Percentiles rank a stretch among this genome's conserved stretches.
phyloP scores from a whole-genome alignment of 2,113 vertebrate genomes.

The Entelurus aequoreus region DNA sequence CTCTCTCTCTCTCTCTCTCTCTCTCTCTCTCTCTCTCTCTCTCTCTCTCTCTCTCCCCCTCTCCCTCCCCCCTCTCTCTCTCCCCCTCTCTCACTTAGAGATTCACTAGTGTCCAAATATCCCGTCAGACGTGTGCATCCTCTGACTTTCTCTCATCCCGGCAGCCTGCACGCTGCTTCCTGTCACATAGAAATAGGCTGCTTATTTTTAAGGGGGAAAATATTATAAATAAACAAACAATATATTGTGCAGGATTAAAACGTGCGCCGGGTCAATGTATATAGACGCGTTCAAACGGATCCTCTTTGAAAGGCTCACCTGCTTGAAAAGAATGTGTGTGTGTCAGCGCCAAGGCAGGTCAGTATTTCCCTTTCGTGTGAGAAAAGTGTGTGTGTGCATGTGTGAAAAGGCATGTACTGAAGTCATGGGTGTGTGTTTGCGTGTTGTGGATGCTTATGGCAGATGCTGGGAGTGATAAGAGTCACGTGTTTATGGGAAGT shows the following conservation, averaged over 20 bases:
- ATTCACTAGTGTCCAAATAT: constrained; percentile 69
- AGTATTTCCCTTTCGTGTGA: constrained; percentile 63
- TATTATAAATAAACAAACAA: background rate
- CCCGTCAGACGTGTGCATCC: constrained; percentile 65
- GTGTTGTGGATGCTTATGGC: background rate
- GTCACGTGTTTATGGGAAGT: too few species aligned
- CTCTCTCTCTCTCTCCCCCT: constrained; percentile 47
- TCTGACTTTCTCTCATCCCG: constrained; percentile 49
- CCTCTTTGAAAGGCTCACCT: constrained; percentile 73
- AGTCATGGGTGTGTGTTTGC: constrained; percentile 24
- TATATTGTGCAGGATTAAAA: constrained; percentile 30
- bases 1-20: constrained; percentile 52
- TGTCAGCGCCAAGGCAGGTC: constrained; percentile 77
- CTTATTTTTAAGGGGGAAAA: background rate
- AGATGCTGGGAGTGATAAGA: too few species aligned
- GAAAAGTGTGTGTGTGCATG: constrained; percentile 41
- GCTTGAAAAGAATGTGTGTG: constrained; percentile 79
- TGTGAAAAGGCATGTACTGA: background rate
- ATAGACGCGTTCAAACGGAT: constrained; percentile 80
- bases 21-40: constrained; percentile 38
- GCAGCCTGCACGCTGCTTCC: constrained; percentile 20
- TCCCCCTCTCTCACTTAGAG: constrained; percentile 60
- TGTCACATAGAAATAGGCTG: constrained; percentile 9
- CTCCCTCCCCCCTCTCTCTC: constrained; percentile 42
- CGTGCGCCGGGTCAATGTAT: constrained; percentile 70